phyloP scores from a whole-genome alignment of 2,797 vertebrate genomes.

The Schizopygopsis pylzovi region DNA sequence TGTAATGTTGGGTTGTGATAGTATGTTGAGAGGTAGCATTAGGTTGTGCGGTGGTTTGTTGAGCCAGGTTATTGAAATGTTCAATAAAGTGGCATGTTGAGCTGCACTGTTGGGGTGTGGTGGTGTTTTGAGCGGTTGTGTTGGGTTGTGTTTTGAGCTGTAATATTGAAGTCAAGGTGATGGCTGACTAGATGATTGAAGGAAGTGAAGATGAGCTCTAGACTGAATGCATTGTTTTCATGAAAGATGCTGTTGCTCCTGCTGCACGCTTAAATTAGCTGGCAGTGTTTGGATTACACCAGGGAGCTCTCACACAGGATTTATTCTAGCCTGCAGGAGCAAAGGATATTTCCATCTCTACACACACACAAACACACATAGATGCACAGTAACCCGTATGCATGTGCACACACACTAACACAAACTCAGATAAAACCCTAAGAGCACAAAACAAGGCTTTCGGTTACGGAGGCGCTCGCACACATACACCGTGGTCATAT shows the following conservation, averaged over 20 bases:
- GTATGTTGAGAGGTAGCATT: neutral
- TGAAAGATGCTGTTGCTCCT: slow-evolving; percentile 79
- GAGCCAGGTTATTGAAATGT: neutral
- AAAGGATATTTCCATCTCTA: slow-evolving; percentile 73
- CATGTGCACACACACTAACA: slow-evolving; percentile 5
- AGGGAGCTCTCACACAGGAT: slow-evolving; percentile 79
- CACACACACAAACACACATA: slow-evolving; percentile 54
- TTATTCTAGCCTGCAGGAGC: slow-evolving; percentile 77
- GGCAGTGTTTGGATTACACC: slow-evolving; percentile 84
- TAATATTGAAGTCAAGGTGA: slow-evolving; percentile 22
- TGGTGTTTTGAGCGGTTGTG: neutral
- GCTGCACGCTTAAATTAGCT: slow-evolving; percentile 82
- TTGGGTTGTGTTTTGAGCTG: slow-evolving; percentile 5
- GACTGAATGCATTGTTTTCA: slow-evolving; percentile 74
- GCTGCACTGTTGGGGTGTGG: slow-evolving; percentile 4
- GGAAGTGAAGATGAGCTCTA: slow-evolving; percentile 53
- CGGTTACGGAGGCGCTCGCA: neutral
- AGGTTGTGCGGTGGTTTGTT: neutral
- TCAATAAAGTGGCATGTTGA: neutral
- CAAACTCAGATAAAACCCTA: slow-evolving; percentile 26
- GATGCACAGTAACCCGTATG: slow-evolving; percentile 37
- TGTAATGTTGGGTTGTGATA: neutral
- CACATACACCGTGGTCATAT: slow-evolving; percentile 32
- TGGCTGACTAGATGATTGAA: slow-evolving; percentile 13
- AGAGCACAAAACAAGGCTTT: slow-evolving; percentile 21